Conservation (phyloP, 1,140 invertebrate genomes). For the Zaprionus ghesquierei region DNA sequence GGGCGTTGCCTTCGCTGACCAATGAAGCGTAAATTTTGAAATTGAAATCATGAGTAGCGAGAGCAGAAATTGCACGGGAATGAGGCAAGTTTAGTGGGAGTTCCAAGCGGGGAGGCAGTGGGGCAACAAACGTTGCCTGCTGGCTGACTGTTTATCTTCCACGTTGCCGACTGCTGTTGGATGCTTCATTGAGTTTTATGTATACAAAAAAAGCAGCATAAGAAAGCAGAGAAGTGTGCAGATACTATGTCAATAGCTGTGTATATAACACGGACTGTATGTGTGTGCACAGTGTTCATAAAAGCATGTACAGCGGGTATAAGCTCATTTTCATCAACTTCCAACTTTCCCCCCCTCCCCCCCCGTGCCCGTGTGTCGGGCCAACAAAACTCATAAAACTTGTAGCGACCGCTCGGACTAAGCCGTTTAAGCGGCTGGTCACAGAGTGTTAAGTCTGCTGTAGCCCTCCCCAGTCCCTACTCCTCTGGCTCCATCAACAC, state of each 20-base stretch:
- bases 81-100: neutral
- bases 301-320: neutral
- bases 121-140: constrained; percentile 18
- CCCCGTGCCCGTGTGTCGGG: neutral
- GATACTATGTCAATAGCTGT: constrained; percentile 24
- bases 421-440: constrained; percentile 67
- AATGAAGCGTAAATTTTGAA: constrained; percentile 79
- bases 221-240: constrained; percentile 34
- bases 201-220: constrained; percentile 20
- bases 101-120: neutral
- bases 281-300: constrained; percentile 7
- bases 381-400: constrained; percentile 67
- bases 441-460: constrained; percentile 71
- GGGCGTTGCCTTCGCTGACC: constrained; percentile 46
- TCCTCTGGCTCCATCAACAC: neutral
- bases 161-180: constrained; percentile 51
- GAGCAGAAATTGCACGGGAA: constrained; percentile 25
- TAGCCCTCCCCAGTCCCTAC: neutral
- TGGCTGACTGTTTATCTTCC: constrained; percentile 59
- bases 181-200: constrained; percentile 77
- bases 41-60: constrained; percentile 69
- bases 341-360: neutral
- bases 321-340: constrained; percentile 18
- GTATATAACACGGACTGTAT: neutral
- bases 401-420: constrained; percentile 40